These are phyloP conservation scores for Campoplex nolae DNA, from an alignment of 2,888 invertebrate genomes.

Conservation along the genomic window DNA sequence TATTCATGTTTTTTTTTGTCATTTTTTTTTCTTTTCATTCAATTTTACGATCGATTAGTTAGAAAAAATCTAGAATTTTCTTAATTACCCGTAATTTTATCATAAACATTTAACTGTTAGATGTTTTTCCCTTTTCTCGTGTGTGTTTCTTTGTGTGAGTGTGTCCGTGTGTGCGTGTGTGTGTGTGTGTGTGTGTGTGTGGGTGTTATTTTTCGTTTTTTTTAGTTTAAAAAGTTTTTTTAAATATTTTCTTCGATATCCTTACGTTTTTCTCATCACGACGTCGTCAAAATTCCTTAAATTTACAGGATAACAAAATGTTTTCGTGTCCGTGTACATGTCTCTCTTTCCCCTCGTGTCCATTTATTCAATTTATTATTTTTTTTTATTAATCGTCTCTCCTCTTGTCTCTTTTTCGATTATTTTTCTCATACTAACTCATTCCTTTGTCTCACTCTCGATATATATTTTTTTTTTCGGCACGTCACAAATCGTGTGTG, in stretches of 20 bases:
- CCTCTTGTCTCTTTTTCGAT: constrained; percentile 32
- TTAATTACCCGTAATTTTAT: constrained; percentile 85
- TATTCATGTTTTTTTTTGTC: constrained; percentile 10
- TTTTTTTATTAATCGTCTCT: constrained; percentile 41
- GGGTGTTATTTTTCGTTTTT: constrained; percentile 34
- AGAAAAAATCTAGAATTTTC: constrained; percentile 84
- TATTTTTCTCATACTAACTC: constrained; percentile 10
- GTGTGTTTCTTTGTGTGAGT: neutral
- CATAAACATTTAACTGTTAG: constrained; percentile 83
- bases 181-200: too few species aligned
- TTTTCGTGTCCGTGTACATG: constrained; percentile 52
- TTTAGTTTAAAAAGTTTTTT: constrained; percentile 17
- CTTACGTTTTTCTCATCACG: constrained; percentile 40
- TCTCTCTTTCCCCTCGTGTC: constrained; percentile 41
- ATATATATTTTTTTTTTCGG: too few species aligned
- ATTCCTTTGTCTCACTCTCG: neutral
- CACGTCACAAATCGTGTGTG: too few species aligned
- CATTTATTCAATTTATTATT: constrained; percentile 27
- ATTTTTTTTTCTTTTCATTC: constrained; percentile 11
- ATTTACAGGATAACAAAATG: constrained; percentile 69
- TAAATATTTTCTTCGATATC: constrained; percentile 58
- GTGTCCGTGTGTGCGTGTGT: too few species aligned
- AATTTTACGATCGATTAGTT: constrained; percentile 80
- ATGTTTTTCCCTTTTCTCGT: constrained; percentile 66
- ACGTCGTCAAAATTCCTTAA: constrained; percentile 59